phyloP scores from a whole-genome alignment of 1,140 invertebrate genomes.

The Oreohelix idahoensis region DNA sequence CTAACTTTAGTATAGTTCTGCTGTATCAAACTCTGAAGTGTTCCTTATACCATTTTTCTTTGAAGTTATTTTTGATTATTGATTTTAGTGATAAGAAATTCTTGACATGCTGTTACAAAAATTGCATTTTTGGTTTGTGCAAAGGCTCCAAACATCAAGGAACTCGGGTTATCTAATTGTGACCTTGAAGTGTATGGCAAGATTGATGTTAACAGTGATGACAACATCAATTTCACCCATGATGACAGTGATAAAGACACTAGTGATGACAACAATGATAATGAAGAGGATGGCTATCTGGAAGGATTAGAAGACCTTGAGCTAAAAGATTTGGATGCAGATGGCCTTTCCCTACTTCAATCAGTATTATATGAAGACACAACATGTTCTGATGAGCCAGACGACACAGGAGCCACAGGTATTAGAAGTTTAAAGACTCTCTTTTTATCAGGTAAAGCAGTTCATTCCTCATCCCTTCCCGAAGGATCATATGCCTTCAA shows the following conservation, averaged over 20 bases:
- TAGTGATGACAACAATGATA: background rate
- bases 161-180: background rate
- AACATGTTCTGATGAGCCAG: background rate
- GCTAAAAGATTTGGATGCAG: slow-evolving; percentile 14
- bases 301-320: background rate
- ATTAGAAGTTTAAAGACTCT: too few species aligned
- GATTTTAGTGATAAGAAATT: too few species aligned
- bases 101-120: too few species aligned
- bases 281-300: background rate
- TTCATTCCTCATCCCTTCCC: too few species aligned
- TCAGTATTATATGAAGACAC: background rate
- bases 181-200: background rate
- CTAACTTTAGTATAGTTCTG: background rate
- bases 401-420: background rate
- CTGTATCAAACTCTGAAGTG: too few species aligned
- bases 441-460: too few species aligned
- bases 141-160: background rate
- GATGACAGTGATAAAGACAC: background rate
- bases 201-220: background rate
- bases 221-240: background rate
- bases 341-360: background rate
- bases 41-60: too few species aligned
- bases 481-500: too few species aligned
- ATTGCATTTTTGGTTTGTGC: background rate
- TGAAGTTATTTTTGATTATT: too few species aligned